Evolutionary conservation across 2,888 invertebrate genomes (phyloP), one percentile per base, ranked within the genome.

Genomic region (Ashinkailepas kermadecensis): DNA sequence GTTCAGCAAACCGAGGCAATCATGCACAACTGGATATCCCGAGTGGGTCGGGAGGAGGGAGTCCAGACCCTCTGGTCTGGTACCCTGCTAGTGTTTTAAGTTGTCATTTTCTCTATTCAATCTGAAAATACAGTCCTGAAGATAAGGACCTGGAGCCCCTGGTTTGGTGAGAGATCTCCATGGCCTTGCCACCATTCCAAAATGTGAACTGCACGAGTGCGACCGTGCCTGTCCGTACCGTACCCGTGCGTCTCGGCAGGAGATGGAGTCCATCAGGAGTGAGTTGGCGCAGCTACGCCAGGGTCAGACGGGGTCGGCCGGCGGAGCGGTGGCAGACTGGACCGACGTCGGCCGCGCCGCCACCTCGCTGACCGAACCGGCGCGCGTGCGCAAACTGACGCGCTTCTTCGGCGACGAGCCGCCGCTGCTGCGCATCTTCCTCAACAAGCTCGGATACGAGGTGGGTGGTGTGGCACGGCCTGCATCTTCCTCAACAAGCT

Each of bases 391-490:
- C 87, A 93, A 96, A 86, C 90, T 96, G 84, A 95, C 95, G 82
- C 94, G 95, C 90, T 96, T 96, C 90, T 96, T 96, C 89, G 96
- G 96, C 57, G 94, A 95, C 87, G 96, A 96, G 88, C 96, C 96
- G 59, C 96, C 96, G 15, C 90, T 96, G 84, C 92, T 96, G 88
- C 91, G 95, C 87, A 90, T 96, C 82, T 96, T 96, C 89, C 90
- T 96, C 81, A 93, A 94, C 89, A 95, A 94, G 88, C 91, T 96
- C 84, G 96, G 96, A 86, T 96, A 96, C 88, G 95, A 96, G 92
- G 96, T 83, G 74, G 81, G 81, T 39, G 39, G 39, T 39, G 39
- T 39, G 39, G 39, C 39, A 39, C 39, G 39, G 39, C 39, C 39
- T 39, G 39, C 39, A 39, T 39, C 39, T 39, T 39, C 39, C 39